Evolutionary conservation across 2,797 vertebrate genomes (phyloP), one percentile per base, ranked within the genome.

Genomic region (Spea hammondii): DNA sequence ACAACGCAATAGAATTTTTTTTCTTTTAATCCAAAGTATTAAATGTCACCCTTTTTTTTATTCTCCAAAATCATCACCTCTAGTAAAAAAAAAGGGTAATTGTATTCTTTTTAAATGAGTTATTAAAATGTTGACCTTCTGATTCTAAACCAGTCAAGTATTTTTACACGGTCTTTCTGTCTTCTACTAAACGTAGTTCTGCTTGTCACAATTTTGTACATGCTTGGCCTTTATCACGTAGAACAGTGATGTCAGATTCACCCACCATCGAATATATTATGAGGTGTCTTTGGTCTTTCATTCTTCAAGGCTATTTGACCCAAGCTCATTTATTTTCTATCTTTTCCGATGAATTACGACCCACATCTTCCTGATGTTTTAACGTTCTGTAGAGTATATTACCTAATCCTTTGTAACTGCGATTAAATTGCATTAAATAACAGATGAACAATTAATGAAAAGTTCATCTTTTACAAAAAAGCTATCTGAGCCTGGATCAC

Each of bases 291-390:
- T 14, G 11, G 13, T 60, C 46, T 70, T 70, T 62, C 70, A 17
- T n/a, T 5, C n/a, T 71, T 71, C 54, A 71, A 65, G 54, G 65
- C 68, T 10, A 45, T 65, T 50, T 67, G 64, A 79, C 70, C 70
- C 60, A n/a, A 64, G 32, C 59, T 73, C 68, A 8, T 49, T 78
- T 66, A 78, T 72, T 51, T 54, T 62, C 44, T 48, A 13, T 8
- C 49, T 14, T 65, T 50, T 77, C 57, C 14, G 55, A 57, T 57
- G 32, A 65, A 51, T 48, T 66, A 11, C n/a, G 9, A 49, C 60
- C 62, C 46, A 49, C 17, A 65, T 66, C 71, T 66, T 8, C 46
- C 17, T 66, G 14, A 49, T 60, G 72, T 65, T 65, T 44, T 77
- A 45, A 51, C n/a, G 12, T 46, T 62, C 50, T 13, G 8, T 11